These are phyloP conservation scores for Brachyistius frenatus DNA, from an alignment of 2,113 vertebrate species.

Conservation along the genomic window DNA sequence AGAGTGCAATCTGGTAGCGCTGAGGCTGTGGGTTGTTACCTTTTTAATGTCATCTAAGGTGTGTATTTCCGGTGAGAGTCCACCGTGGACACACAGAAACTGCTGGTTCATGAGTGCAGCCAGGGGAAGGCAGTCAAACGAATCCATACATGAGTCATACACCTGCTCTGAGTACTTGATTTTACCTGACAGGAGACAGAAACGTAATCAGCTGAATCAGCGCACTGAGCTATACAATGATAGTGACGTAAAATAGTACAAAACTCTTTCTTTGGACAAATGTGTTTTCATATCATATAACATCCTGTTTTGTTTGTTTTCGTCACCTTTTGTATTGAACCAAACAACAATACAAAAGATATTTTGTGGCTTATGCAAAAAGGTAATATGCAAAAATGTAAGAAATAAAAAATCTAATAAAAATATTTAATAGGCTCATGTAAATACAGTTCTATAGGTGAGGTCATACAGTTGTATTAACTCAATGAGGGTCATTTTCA, in stretches of 20 bases:
- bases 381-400: background rate
- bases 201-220: background rate
- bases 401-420: background rate
- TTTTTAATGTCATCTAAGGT: conserved; percentile 89
- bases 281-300: background rate
- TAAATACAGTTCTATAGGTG: background rate
- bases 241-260: no score
- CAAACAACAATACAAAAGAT: no score
- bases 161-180: conserved; percentile 90
- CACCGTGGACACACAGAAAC: conserved; percentile 88
- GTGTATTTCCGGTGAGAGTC: conserved; percentile 89
- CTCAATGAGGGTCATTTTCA: background rate
- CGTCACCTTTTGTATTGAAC: no score
- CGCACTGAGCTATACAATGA: no score
- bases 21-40: conserved; percentile 58
- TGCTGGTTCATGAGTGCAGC: conserved; percentile 89
- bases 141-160: conserved; percentile 88
- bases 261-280: background rate
- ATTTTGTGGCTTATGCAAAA: no score
- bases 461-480: background rate
- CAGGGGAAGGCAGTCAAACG: conserved; percentile 88
- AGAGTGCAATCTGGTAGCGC: background rate
- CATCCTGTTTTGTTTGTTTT: background rate
- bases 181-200: conserved; percentile 82
- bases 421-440: background rate